Conservation (phyloP, 2,888 invertebrate species). For the Meandrusa payeni region DNA sequence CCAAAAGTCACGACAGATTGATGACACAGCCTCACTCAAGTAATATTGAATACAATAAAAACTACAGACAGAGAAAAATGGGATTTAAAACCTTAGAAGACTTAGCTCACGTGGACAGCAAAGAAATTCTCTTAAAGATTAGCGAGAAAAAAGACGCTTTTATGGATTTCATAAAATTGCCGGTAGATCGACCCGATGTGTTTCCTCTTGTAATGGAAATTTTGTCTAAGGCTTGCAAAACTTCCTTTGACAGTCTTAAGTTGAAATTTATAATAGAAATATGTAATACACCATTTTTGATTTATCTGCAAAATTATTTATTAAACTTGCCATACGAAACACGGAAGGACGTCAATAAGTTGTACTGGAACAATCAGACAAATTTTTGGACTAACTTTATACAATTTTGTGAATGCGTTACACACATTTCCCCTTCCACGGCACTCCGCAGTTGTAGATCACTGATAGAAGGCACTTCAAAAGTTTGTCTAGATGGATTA, state of each 20-base stretch:
- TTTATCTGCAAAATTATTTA: slow-evolving; percentile 48
- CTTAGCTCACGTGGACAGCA: slow-evolving; percentile 46
- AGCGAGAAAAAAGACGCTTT: slow-evolving; percentile 49
- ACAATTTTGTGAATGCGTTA: slow-evolving; percentile 51
- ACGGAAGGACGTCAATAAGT: slow-evolving; percentile 33
- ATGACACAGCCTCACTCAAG: not conserved
- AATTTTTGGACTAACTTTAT: slow-evolving; percentile 60
- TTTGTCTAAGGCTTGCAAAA: slow-evolving; percentile 54
- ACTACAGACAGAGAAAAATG: slow-evolving; percentile 24
- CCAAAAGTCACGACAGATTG: not conserved
- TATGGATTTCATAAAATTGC: slow-evolving; percentile 44
- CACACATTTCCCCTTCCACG: slow-evolving; percentile 52
- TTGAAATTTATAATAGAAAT: slow-evolving; percentile 49
- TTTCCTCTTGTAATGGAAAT: slow-evolving; percentile 58
- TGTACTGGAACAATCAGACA: slow-evolving; percentile 57
- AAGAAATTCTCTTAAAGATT: slow-evolving; percentile 52
- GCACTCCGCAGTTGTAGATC: slow-evolving; percentile 54
- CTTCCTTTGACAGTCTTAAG: slow-evolving; percentile 55
- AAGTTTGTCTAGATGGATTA: slow-evolving; percentile 47
- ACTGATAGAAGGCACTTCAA: slow-evolving; percentile 49
- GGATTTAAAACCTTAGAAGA: slow-evolving; percentile 51
- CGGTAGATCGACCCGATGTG: slow-evolving; percentile 48
- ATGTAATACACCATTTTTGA: slow-evolving; percentile 55
- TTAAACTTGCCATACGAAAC: slow-evolving; percentile 52
- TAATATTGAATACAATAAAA: not conserved